Percentiles rank a stretch among this genome's conserved stretches.
These are phyloP conservation scores for Gadopsis marmoratus DNA, from an alignment of 2,797 vertebrate genomes.

Conservation along the genomic window DNA sequence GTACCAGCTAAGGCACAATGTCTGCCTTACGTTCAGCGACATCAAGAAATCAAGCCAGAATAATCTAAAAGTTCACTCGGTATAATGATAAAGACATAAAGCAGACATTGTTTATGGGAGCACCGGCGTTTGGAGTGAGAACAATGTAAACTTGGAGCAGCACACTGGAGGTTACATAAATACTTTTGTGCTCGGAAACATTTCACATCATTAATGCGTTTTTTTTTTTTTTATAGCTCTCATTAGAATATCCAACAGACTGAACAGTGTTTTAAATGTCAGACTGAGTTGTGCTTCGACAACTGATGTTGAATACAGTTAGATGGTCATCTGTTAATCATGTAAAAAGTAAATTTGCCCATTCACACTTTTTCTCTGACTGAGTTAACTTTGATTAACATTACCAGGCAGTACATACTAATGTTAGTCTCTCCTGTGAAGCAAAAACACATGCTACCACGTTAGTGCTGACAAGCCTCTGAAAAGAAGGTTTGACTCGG, in stretches of 20 bases:
- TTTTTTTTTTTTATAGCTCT: neutral
- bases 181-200: slow-evolving; percentile 15
- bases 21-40: neutral
- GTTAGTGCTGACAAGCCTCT: slow-evolving; percentile 28
- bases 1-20: neutral
- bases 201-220: slow-evolving; percentile 33
- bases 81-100: slow-evolving; percentile 31
- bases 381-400: slow-evolving; percentile 40
- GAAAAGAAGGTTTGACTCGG: slow-evolving; percentile 38
- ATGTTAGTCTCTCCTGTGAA: slow-evolving; percentile 17
- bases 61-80: slow-evolving; percentile 14
- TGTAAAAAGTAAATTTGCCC: neutral
- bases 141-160: slow-evolving; percentile 23
- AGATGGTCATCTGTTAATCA: slow-evolving; percentile 13
- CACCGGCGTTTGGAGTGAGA: neutral
- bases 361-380: neutral
- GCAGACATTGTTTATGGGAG: slow-evolving; percentile 28
- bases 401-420: slow-evolving; percentile 25
- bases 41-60: neutral
- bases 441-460: slow-evolving; percentile 33
- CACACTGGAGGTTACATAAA: slow-evolving; percentile 30
- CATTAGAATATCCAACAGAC: slow-evolving; percentile 26
- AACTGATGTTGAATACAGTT: slow-evolving; percentile 4
- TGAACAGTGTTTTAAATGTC: slow-evolving; percentile 32
- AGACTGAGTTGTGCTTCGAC: neutral